A percentile compares a stretch with the other conserved stretches of the same genome.
These are phyloP conservation scores for Pseudomugil gertrudae DNA, from an alignment of 2,797 vertebrate genomes.

Conservation along the genomic window DNA sequence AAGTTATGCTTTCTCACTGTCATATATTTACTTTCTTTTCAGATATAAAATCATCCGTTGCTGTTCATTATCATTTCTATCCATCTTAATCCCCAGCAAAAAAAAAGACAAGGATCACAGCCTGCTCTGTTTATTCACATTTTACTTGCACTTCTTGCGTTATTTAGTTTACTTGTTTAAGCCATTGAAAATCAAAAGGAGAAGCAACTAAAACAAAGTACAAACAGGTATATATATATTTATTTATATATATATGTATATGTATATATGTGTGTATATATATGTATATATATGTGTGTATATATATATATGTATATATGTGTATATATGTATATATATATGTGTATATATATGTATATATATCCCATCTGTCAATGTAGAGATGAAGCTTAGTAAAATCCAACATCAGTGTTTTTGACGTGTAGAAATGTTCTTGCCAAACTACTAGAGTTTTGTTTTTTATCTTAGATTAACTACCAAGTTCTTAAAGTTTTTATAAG, in stretches of 20 bases:
- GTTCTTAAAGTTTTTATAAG: neutral
- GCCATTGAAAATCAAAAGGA: neutral
- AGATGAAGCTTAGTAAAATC: neutral
- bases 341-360: too few relatives aligned
- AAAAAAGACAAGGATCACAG: neutral
- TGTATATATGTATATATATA: too few relatives aligned
- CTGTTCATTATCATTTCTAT: neutral
- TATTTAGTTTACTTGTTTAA: neutral
- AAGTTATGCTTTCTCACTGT: neutral
- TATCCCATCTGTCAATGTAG: neutral
- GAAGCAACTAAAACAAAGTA: neutral
- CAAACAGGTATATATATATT: neutral
- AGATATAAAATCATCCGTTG: neutral
- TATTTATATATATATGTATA: too few relatives aligned
- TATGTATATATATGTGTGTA: too few relatives aligned
- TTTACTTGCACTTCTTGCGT: neutral
- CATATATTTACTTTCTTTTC: neutral
- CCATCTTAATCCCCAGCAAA: neutral
- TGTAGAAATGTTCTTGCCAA: neutral
- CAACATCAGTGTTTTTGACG: neutral
- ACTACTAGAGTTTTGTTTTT: neutral
- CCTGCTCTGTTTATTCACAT: neutral
- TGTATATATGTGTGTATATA: too few relatives aligned
- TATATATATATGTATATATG: too few relatives aligned
- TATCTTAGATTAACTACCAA: neutral